Conservation (phyloP, 2,113 vertebrate genomes). For the Microcebus jonahi region DNA sequence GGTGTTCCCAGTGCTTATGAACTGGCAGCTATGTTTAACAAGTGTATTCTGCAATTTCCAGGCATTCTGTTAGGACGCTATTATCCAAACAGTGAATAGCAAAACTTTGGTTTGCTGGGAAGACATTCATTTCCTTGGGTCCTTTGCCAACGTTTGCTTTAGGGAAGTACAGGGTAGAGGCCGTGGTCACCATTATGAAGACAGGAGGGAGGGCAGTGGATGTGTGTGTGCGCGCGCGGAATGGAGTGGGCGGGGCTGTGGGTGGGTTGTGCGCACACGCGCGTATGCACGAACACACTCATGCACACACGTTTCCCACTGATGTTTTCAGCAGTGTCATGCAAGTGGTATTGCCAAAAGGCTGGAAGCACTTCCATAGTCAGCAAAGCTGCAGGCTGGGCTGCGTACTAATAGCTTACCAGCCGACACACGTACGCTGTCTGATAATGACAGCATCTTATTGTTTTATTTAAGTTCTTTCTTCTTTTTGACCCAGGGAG, state of each 20-base stretch:
- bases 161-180: conserved; percentile 45
- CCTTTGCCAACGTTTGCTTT: conserved; percentile 44
- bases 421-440: background rate
- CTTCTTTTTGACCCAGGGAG: conserved; percentile 12
- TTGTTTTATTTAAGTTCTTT: background rate
- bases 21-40: background rate
- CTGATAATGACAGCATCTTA: background rate
- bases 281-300: background rate
- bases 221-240: background rate
- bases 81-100: conserved; percentile 44
- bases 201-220: background rate
- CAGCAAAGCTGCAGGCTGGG: background rate
- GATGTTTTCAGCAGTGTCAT: background rate
- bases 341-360: background rate
- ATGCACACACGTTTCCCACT: background rate
- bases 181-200: background rate
- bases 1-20: background rate
- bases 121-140: conserved; percentile 55
- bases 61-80: conserved; percentile 35
- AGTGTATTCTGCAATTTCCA: conserved; percentile 36
- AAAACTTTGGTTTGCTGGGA: background rate
- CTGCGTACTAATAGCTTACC: background rate
- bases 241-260: background rate
- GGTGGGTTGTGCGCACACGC: too few relatives aligned
- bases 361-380: background rate